These are phyloP conservation scores for Papilio protenor DNA, from an alignment of 2,888 invertebrate species.

Conservation along the genomic window DNA sequence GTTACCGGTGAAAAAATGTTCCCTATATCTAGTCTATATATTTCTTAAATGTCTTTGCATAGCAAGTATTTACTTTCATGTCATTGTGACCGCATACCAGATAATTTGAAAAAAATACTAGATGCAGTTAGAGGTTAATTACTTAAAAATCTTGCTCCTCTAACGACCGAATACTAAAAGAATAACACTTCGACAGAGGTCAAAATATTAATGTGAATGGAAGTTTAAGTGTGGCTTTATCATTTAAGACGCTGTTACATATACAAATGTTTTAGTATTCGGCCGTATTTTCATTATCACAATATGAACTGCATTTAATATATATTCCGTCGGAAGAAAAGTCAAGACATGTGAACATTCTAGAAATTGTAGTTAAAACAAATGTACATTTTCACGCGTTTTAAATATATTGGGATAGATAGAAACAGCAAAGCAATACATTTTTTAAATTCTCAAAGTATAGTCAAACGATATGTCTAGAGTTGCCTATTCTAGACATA, in stretches of 20 bases:
- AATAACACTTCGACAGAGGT: not conserved
- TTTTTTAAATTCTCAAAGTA: too few relatives aligned
- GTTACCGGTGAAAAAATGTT: too few relatives aligned
- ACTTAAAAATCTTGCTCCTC: not conserved
- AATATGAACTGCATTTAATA: slow-evolving; percentile 15
- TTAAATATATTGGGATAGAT: not conserved
- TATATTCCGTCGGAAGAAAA: not conserved
- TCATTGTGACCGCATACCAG: not conserved
- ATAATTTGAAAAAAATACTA: not conserved
- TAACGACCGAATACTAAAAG: not conserved
- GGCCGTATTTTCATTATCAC: not conserved
- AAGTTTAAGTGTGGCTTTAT: too few relatives aligned
- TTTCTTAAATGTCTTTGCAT: too few relatives aligned
- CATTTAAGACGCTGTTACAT: too few relatives aligned
- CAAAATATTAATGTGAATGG: too few relatives aligned
- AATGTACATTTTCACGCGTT: not conserved
- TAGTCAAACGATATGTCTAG: not conserved
- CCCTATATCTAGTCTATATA: too few relatives aligned
- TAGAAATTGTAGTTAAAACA: too few relatives aligned
- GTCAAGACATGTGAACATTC: too few relatives aligned
- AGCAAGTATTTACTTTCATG: not conserved
- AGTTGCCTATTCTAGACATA: not conserved
- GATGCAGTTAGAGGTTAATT: not conserved
- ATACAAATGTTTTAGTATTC: too few relatives aligned
- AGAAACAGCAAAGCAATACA: not conserved